Base-by-base conservation (phyloP, 1,140 invertebrate genomes). In the Linepithema humile region DNA sequence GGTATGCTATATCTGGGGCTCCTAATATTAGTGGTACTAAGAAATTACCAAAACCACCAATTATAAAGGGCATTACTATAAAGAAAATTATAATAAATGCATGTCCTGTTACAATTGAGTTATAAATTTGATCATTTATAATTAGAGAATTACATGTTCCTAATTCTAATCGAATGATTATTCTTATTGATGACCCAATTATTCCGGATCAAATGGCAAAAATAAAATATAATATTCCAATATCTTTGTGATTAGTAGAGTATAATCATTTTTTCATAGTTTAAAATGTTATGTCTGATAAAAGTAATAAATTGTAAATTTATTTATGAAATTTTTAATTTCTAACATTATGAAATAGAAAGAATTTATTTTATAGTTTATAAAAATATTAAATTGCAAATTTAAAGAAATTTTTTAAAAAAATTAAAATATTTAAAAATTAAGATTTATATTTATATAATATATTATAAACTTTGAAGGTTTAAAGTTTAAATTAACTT, bases 1-100 rank as follows among this genome's bases (percentile, higher is more conserved):
- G 95, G 87, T 95, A 95, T 5, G 95, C 94, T 89, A 96, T 96
- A 93, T 96, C 95, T 26, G 94, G 93, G 3, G 93, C 91, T n/a
- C 95, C 95, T 65, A 96, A 80, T 88, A 95, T 94, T 83, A 96
- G 84, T 55, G 96, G 95, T 1, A 96, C 84, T 62, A 96, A 82
- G 89, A 94, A 96, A 88, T 96, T 96, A 40, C 95, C 95, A 93
- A 96, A 91, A 55, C 80, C 86, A 32, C 85, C 86, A 29, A 90
- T 83, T 53, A 91, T 64, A 35, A 70, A 74, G 45, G 86, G 88
- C 45, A 89, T 91, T 23, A 89, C 67, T 78, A 86, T 88, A 50
- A 89, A 96, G 53, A 89, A 90, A 45, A 90, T 75, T 82, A 91
- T 88, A 20, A 90, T 77, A 38, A 89, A 77, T 6, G 85, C 87